phyloP scores from a whole-genome alignment of 2,113 vertebrate species.

The Meles meles region DNA sequence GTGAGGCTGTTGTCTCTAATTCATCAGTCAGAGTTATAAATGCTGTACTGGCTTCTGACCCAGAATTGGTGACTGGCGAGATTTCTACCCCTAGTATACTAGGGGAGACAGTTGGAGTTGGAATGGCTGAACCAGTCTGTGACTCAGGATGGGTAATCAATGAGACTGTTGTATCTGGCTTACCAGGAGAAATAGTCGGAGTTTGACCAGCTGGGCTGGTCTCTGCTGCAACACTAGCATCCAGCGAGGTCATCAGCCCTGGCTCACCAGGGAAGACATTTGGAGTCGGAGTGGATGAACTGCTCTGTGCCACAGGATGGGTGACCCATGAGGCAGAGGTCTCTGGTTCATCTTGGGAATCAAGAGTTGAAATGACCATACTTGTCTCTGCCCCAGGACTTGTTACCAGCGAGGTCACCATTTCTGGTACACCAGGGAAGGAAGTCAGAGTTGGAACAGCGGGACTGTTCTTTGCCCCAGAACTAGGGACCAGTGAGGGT shows the following conservation, averaged over 20 bases:
- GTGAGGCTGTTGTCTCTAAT: neutral
- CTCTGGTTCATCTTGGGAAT: neutral
- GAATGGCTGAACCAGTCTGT: neutral
- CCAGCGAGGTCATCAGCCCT: neutral
- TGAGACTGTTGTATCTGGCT: neutral
- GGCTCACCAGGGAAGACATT: accelerated
- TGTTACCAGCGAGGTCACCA: neutral
- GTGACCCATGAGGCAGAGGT: neutral
- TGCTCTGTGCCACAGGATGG: accelerated
- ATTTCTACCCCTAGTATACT: neutral
- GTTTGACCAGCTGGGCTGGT: neutral
- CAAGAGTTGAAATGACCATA: neutral
- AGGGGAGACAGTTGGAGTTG: neutral
- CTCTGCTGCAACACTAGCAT: neutral
- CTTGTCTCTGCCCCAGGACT: neutral
- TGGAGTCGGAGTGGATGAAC: neutral
- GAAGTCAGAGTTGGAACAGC: neutral
- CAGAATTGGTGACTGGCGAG: neutral
- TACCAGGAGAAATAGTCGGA: neutral
- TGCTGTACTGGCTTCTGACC: neutral
- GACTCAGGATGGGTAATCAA: neutral
- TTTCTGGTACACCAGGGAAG: neutral
- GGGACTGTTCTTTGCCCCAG: neutral
- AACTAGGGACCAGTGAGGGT: neutral
- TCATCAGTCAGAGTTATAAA: neutral